Percentiles rank a stretch among this genome's conserved stretches.
phyloP scores from a whole-genome alignment of 2,888 invertebrate species.

The Patella depressa region DNA sequence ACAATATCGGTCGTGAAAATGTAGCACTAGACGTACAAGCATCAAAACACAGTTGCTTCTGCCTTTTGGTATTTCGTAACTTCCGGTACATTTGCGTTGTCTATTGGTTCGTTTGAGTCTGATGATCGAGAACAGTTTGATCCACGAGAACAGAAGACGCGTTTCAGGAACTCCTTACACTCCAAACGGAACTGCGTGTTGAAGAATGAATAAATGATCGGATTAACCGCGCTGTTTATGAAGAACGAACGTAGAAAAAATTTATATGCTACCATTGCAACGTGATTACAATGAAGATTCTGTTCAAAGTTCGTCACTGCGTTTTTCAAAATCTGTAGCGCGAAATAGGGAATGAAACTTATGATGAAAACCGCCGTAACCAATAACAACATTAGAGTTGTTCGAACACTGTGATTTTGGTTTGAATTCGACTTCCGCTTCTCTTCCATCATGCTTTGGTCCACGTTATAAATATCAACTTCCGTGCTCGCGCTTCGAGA shows the following conservation, averaged over 20 bases:
- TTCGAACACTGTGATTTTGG: constrained; percentile 39
- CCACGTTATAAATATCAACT: background rate
- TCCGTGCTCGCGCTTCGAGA: background rate
- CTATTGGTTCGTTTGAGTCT: background rate
- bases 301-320: constrained; percentile 28
- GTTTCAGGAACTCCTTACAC: constrained; percentile 31
- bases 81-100: background rate
- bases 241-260: constrained; percentile 52
- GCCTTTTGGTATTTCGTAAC: background rate
- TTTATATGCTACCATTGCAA: constrained; percentile 43
- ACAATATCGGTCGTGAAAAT: too few relatives aligned
- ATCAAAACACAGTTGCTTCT: background rate
- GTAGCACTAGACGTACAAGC: background rate
- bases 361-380: constrained; percentile 48
- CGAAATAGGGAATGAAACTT: constrained; percentile 50
- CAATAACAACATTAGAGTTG: constrained; percentile 48
- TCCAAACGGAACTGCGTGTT: constrained; percentile 48
- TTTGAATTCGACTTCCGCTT: constrained; percentile 22
- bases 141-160: constrained; percentile 13
- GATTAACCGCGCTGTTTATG: constrained; percentile 52
- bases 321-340: constrained; percentile 42
- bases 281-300: constrained; percentile 30
- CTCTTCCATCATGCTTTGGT: background rate
- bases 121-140: background rate
- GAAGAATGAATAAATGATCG: constrained; percentile 51